Base-by-base conservation (phyloP, 2,113 vertebrate genomes). In the Pandion haliaetus region DNA sequence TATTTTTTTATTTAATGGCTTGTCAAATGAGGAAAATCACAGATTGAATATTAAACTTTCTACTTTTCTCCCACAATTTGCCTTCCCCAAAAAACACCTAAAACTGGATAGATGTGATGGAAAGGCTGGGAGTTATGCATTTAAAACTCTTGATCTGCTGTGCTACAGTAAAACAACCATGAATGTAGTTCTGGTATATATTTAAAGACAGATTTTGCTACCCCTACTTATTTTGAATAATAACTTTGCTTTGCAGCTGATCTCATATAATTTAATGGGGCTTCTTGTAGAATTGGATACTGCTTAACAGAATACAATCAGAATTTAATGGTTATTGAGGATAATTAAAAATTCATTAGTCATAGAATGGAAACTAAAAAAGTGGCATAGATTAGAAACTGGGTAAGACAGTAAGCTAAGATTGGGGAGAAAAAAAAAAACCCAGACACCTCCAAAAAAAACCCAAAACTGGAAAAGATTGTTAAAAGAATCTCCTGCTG, bases 311-410 rank as follows among this genome's bases (percentile, higher is more conserved):
- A 86, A 82, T 62, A 62, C 1, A 3, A 84, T 86, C 55, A 63
- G 59, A 86, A 89, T 82, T 88, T 94, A 72, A 73, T 62, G 80
- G 63, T 66, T 92, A 70, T 77, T 81, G 77, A 86, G 6, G 38
- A 84, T 78, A 83, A 78, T 38, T 65, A 93, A 91, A 91, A 96
- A 78, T 42, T 74, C 11, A 63, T 80, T 95, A 83, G 62, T 81
- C 20, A 31, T 59, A n/a, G 20, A 88, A 62, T 55, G 38, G 49
- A 88, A 84, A 83, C 49, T 62, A 66, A 87, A 95, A 77, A 62
- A 81, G 12, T 77, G 42, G 2, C n/a, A 82, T 17, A 84, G 23
- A 54, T 63, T n/a, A 74, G 47, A 80, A 81, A 63, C 5, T 73
- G 50, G 3, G 2, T 81, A 73, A 80, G 6, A 77, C 9, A 69